Conservation (phyloP, 2,113 vertebrate species). For the Micronycteris hirsuta region DNA sequence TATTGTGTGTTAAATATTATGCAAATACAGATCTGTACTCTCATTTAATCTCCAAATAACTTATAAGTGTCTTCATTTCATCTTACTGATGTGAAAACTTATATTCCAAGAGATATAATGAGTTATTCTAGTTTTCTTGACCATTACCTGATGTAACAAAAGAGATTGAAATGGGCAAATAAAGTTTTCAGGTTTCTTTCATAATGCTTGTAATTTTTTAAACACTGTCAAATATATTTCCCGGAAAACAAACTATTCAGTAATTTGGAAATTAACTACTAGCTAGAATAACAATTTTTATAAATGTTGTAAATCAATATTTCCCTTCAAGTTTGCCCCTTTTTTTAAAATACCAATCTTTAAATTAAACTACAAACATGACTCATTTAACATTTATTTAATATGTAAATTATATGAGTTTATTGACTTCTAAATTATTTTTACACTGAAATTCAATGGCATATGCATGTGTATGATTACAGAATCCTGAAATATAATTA, state of each 20-base stretch:
- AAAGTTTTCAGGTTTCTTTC: not conserved
- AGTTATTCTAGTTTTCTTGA: not conserved
- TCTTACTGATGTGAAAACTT: not conserved
- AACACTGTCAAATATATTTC: not conserved
- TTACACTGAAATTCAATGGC: not conserved
- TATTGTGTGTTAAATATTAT: not conserved
- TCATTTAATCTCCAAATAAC: not conserved
- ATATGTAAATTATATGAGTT: not conserved
- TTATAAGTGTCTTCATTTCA: not conserved
- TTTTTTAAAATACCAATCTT: not conserved
- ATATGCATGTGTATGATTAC: not conserved
- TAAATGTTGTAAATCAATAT: not conserved
- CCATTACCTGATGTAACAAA: not conserved
- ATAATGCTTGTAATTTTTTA: not conserved
- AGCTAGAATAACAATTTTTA: conserved; percentile 13
- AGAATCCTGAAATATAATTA: not conserved
- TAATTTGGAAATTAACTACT: conserved; percentile 15
- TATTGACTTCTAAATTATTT: not conserved
- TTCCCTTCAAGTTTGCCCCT: not conserved
- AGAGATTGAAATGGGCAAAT: not conserved
- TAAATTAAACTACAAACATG: not conserved
- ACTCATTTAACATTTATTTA: conserved; percentile 8
- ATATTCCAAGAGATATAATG: not conserved
- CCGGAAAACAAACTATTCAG: not conserved
- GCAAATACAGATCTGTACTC: not conserved